Percentiles rank a stretch among this genome's conserved stretches.
phyloP scores from a whole-genome alignment of 2,888 invertebrate species.

The Lagria hirta region DNA sequence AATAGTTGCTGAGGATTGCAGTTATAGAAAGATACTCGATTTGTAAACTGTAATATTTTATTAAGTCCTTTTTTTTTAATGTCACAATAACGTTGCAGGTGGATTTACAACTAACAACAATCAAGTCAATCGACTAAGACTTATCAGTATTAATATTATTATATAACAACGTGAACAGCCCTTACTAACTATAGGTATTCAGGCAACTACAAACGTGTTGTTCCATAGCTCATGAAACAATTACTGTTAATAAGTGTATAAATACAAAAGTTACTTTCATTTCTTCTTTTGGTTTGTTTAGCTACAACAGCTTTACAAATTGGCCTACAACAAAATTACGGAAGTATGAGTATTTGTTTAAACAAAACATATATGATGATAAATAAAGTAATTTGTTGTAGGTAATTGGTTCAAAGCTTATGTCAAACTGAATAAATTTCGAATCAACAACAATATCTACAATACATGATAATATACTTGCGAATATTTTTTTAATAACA shows the following conservation, averaged over 20 bases:
- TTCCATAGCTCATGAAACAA: constrained; percentile 52
- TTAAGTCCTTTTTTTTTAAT: constrained; percentile 53
- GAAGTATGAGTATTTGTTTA: no score
- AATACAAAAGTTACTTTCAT: constrained; percentile 31
- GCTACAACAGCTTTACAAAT: constrained; percentile 19
- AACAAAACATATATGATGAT: no score
- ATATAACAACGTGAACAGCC: constrained; percentile 58
- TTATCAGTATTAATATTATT: constrained; percentile 41
- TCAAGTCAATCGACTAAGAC: constrained; percentile 50
- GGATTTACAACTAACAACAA: constrained; percentile 54
- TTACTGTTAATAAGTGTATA: constrained; percentile 48
- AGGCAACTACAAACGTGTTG: constrained; percentile 54
- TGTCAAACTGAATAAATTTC: constrained; percentile 28
- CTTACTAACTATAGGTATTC: constrained; percentile 56
- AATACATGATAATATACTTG: constrained; percentile 50
- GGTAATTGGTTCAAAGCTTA: constrained; percentile 21
- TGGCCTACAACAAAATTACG: constrained; percentile 18
- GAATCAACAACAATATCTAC: constrained; percentile 55
- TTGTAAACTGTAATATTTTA: constrained; percentile 53
- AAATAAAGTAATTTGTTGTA: constrained; percentile 20
- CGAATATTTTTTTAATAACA: constrained; percentile 58
- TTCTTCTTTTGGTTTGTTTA: no score
- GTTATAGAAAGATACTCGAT: constrained; percentile 15
- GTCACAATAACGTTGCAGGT: constrained; percentile 54
- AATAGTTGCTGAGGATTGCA: neutral